Evolutionary conservation across 2,113 vertebrate genomes (phyloP).

Genomic region (Cyanoramphus novaezelandiae): DNA sequence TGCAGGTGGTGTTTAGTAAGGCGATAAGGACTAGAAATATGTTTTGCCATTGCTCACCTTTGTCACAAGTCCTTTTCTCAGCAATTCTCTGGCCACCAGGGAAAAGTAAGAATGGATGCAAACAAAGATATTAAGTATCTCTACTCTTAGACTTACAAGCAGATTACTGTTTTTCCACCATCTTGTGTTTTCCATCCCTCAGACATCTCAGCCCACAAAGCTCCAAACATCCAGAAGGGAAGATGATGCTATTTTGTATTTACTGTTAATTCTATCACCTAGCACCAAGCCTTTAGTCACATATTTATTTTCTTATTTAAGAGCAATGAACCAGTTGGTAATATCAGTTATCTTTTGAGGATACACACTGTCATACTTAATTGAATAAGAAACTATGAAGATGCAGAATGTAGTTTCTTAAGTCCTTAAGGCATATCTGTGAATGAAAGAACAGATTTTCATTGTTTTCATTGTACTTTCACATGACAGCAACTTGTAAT

Average conservation of each 20-base stretch:
- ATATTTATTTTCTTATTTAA: not conserved
- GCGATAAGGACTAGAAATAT: not conserved
- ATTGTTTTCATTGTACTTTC: not conserved
- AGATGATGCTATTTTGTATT: not conserved
- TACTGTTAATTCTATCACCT: not conserved
- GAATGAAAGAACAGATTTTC: not conserved
- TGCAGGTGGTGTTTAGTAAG: not conserved
- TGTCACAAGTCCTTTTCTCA: not conserved
- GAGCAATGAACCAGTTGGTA: not conserved
- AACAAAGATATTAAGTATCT: not conserved
- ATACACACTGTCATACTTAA: not conserved
- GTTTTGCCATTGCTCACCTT: not conserved
- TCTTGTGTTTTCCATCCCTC: not conserved
- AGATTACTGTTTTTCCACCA: not conserved
- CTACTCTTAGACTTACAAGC: not conserved
- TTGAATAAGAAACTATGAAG: not conserved
- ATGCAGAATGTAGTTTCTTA: not conserved
- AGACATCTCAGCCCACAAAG: not conserved
- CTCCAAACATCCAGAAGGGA: not conserved
- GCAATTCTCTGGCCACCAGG: not conserved
- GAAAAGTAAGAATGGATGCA: not conserved
- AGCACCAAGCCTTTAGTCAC: not conserved
- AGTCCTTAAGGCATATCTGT: not conserved
- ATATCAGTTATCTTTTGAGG: not conserved
- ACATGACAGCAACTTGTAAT: not conserved